Evolutionary conservation across 1,140 invertebrate species (phyloP).

Genomic region (Radopholus similis): DNA sequence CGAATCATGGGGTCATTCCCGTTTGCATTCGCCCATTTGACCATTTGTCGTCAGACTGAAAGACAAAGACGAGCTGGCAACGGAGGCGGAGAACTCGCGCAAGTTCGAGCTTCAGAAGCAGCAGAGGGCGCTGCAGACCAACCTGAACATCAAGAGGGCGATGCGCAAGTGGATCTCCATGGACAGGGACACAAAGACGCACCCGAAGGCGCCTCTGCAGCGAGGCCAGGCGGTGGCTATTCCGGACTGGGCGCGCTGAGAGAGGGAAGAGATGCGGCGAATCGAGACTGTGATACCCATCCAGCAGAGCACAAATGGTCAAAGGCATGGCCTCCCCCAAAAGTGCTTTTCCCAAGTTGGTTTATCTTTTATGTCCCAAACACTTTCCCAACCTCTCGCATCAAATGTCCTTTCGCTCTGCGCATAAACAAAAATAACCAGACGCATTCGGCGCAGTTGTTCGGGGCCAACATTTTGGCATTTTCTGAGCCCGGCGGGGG

Average conservation of each 20-base stretch:
- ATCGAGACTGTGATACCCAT: not conserved
- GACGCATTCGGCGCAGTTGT: too few relatives aligned
- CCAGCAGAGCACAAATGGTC: too few relatives aligned
- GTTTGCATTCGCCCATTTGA: not conserved
- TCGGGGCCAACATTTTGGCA: too few relatives aligned
- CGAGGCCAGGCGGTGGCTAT: not conserved
- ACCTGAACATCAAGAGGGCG: slow-evolving; percentile 37
- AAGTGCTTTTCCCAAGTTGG: too few relatives aligned
- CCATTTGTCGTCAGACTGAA: slow-evolving; percentile 5
- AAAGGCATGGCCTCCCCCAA: too few relatives aligned
- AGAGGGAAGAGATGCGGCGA: not conserved
- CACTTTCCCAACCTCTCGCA: too few relatives aligned
- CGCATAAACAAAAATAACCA: too few relatives aligned
- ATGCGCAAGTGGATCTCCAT: slow-evolving; percentile 39
- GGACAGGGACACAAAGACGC: slow-evolving; percentile 24
- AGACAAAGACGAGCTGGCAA: slow-evolving; percentile 27
- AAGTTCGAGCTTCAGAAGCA: slow-evolving; percentile 20
- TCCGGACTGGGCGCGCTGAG: slow-evolving; percentile 9
- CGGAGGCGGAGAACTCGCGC: slow-evolving; percentile 22
- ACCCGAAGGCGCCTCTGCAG: not conserved
- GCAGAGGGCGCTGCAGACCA: slow-evolving; percentile 5
- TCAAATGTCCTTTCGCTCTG: too few relatives aligned
- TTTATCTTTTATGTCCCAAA: too few relatives aligned
- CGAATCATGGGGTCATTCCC: slow-evolving; percentile 25
- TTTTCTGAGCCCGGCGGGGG: too few relatives aligned